phyloP scores from a whole-genome alignment of 2,888 invertebrate species.

The Ligdia adustata region DNA sequence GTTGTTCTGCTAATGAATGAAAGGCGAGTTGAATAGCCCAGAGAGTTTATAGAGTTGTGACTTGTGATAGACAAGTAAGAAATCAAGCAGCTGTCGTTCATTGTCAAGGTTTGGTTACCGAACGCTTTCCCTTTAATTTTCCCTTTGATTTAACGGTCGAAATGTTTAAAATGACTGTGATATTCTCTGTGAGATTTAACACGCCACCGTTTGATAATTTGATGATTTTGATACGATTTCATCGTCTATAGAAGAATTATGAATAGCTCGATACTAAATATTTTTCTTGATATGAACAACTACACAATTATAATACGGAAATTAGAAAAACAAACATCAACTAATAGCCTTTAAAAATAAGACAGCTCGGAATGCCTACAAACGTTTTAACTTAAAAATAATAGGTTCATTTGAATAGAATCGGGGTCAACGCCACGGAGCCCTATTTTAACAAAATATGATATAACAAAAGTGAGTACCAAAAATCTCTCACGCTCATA shows the following conservation, averaged over 20 bases:
- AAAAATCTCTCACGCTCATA: slow-evolving; percentile 35
- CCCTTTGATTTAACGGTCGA: slow-evolving; percentile 25
- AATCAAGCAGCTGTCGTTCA: slow-evolving; percentile 22
- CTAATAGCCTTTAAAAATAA: no score
- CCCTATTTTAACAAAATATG: slow-evolving; percentile 29
- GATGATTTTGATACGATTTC: no score
- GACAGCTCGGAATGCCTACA: no score
- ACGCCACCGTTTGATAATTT: no score
- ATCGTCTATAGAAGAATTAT: no score
- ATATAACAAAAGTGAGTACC: slow-evolving; percentile 27
- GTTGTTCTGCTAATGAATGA: slow-evolving; percentile 39
- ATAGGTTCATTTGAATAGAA: not conserved
- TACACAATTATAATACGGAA: no score
- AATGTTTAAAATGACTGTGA: slow-evolving; percentile 4
- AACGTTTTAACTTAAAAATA: no score
- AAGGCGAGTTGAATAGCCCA: slow-evolving; percentile 22
- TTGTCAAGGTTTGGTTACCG: slow-evolving; percentile 25
- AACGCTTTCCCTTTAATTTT: slow-evolving; percentile 33
- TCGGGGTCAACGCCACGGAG: slow-evolving; percentile 25
- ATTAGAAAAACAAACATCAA: no score
- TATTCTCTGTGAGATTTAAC: not conserved
- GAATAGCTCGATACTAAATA: no score
- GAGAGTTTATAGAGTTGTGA: slow-evolving; percentile 22
- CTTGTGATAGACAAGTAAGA: slow-evolving; percentile 25
- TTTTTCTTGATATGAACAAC: no score